phyloP scores from a whole-genome alignment of 2,797 vertebrate genomes.

The Rhadinocentrus ornatus region DNA sequence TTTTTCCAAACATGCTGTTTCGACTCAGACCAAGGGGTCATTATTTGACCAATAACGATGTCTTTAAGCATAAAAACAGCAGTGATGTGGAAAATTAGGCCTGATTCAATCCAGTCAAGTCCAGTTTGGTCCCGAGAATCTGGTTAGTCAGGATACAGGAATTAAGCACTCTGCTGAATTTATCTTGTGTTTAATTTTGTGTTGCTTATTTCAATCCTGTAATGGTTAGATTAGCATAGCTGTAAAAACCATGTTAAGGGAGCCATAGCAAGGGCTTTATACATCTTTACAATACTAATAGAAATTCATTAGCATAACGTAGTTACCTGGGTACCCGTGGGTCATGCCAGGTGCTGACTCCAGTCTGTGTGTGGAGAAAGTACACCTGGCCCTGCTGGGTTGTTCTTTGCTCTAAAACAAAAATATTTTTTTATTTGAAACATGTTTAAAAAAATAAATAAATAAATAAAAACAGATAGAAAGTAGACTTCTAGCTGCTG shows the following conservation, averaged over 20 bases:
- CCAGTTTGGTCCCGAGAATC: constrained; percentile 15
- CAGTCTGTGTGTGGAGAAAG: constrained; percentile 96
- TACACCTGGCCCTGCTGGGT: constrained; percentile 97
- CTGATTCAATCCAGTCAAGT: constrained; percentile 24
- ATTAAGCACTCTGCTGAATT: constrained; percentile 4
- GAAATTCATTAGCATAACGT: not conserved
- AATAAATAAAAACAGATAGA: constrained; percentile 22
- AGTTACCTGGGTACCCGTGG: constrained; percentile 92
- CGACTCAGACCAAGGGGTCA: constrained; percentile 39
- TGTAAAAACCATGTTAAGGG: not conserved
- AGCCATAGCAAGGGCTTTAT: not conserved
- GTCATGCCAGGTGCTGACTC: constrained; percentile 97
- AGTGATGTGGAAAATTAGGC: constrained; percentile 28
- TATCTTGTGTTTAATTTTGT: not conserved
- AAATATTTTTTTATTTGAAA: constrained; percentile 3
- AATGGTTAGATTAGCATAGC: not conserved
- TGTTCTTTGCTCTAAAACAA: constrained; percentile 92
- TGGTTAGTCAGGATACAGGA: not conserved
- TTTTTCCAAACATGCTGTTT: constrained; percentile 48
- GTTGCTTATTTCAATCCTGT: not conserved
- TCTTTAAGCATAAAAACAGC: constrained; percentile 31
- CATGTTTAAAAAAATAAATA: not conserved
- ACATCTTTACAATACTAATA: not conserved
- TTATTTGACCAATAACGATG: constrained; percentile 32
- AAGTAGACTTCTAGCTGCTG: constrained; percentile 18